Evolutionary conservation across 2,113 vertebrate genomes (phyloP).

Genomic region (Calonectris borealis): DNA sequence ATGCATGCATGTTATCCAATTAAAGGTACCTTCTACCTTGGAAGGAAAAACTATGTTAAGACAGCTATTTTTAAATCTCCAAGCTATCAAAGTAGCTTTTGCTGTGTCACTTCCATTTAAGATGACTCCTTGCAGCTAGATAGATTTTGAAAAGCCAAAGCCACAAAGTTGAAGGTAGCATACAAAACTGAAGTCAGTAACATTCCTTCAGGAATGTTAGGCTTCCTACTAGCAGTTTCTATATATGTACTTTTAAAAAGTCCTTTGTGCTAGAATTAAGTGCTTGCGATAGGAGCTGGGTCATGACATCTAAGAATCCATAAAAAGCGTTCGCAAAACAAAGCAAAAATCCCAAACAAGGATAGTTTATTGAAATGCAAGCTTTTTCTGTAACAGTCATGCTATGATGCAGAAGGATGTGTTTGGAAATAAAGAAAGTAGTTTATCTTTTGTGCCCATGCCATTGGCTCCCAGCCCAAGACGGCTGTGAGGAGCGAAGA

Average conservation of each 20-base stretch:
- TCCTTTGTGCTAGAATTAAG: background rate
- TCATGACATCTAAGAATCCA: background rate
- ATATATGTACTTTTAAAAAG: background rate
- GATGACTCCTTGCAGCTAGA: conserved; percentile 8
- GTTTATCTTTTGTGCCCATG: background rate
- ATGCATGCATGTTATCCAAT: background rate
- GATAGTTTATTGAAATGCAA: background rate
- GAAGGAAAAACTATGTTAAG: background rate
- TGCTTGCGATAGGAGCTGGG: background rate
- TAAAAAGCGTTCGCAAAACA: background rate
- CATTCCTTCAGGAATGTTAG: background rate
- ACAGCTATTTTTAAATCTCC: background rate
- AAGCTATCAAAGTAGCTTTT: background rate
- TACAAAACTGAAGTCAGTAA: background rate
- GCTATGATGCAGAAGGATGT: background rate
- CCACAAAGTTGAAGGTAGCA: background rate
- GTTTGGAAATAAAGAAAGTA: background rate
- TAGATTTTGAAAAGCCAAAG: background rate
- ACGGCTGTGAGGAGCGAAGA: background rate
- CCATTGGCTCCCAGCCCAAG: background rate
- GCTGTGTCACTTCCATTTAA: background rate
- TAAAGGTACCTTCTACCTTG: conserved; percentile 8
- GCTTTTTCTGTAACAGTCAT: background rate
- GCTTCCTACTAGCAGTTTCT: background rate
- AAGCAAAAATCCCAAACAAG: background rate